phyloP scores from a whole-genome alignment of 2,113 vertebrate genomes.

The Vanacampus margaritifer region DNA sequence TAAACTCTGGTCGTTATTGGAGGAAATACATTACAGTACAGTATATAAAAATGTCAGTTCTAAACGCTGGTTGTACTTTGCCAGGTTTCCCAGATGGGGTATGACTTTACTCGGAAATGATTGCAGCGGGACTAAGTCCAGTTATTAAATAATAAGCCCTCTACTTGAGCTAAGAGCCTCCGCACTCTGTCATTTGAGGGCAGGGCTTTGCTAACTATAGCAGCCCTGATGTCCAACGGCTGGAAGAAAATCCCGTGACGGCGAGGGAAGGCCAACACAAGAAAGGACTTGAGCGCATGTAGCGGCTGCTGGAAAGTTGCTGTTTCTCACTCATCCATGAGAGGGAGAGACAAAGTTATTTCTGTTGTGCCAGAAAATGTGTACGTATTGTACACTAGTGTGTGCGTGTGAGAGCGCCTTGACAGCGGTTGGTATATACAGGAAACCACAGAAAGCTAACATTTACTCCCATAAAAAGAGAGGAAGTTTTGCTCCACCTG shows the following conservation, averaged over 20 bases:
- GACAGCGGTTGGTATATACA: conserved; percentile 50
- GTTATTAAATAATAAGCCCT: conserved; percentile 44
- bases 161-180: conserved; percentile 42
- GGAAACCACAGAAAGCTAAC: conserved; percentile 70
- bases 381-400: conserved; percentile 17
- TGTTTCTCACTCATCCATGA: conserved; percentile 48
- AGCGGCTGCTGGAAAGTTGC: conserved; percentile 25
- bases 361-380: conserved; percentile 51
- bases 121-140: conserved; percentile 44
- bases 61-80: conserved; percentile 21
- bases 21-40: background rate
- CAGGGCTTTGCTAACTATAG: conserved; percentile 29
- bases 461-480: conserved; percentile 69
- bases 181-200: conserved; percentile 16
- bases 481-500: conserved; percentile 61
- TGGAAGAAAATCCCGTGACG: conserved; percentile 23
- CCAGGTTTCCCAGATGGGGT: conserved; percentile 32
- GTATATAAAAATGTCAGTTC: conserved; percentile 8
- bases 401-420: conserved; percentile 24
- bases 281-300: conserved; percentile 9
- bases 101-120: conserved; percentile 47
- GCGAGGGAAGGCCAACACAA: conserved; percentile 10
- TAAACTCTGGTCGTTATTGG: background rate
- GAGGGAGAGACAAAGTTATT: conserved; percentile 36
- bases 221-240: conserved; percentile 11